Evolutionary conservation across 2,888 invertebrate species (phyloP), one percentile per base, ranked within the genome.

Genomic region (Aporophyla nigra): DNA sequence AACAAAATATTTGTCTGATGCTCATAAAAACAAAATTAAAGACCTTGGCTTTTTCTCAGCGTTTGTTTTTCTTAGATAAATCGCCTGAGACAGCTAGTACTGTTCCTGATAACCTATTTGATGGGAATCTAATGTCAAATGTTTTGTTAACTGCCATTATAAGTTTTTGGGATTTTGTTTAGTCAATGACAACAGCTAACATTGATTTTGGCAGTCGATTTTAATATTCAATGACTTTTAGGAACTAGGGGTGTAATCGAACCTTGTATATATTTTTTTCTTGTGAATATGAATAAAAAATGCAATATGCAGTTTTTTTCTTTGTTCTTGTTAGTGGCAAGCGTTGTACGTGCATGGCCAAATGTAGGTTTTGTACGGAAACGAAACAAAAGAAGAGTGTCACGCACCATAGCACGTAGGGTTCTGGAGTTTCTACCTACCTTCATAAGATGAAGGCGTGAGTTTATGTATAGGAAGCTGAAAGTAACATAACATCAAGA

Each of bases 1-100:
- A 24, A 24, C 27, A 59, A 49, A 27, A 61, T 49, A 43, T 68
- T 49, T 49, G 54, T 49, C 40, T 54, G 27, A 7, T 49, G 40
- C 27, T 53, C 21, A 61, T 61, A 46, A 67, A 77, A 59, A 19
- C 49, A 12, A 66, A 76, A 56, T 40, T 12, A 14, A 62, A 61
- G 6, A 12, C n/a, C 27, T 53, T 46, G 5, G 43, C 0, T 33
- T 27, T 58, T 9, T 58, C 24, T 19, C 3, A 24, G 24, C 1
- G 5, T 12, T 56, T 49, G 5, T 27, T 68, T 24, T 7, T 19
- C 6, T 33, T 12, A 70, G 16, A 10, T 21, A 54, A 46, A 71
- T 14, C 6, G 14, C 16, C 14, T 14, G 14, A 56, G 12, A 4
- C 24, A 9, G 9, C 62, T 40, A 12, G 7, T 21, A 21, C 6